Conservation (phyloP, 2,113 vertebrate genomes). For the Phrynocephalus versicolor region DNA sequence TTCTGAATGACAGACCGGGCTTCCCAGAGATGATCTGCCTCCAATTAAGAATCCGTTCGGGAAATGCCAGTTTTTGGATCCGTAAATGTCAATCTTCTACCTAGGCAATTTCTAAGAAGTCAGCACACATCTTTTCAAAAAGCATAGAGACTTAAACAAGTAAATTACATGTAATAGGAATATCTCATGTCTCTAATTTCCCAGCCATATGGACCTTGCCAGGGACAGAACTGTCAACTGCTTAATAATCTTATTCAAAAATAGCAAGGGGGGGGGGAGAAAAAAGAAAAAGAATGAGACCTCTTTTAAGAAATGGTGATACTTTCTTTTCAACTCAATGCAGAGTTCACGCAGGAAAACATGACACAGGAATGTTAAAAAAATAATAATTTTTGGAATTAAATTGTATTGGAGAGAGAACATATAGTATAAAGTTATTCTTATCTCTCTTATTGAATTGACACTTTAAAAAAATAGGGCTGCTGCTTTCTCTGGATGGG, state of each 20-base stretch:
- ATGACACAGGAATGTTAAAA: conserved; percentile 47
- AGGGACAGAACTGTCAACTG: conserved; percentile 44
- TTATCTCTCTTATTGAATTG: background rate
- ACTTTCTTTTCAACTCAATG: conserved; percentile 36
- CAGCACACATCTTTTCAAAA: conserved; percentile 55
- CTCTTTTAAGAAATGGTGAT: conserved; percentile 47
- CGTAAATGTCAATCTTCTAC: conserved; percentile 72
- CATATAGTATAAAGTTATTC: no score
- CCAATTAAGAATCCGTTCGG: conserved; percentile 67
- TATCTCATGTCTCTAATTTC: conserved; percentile 61
- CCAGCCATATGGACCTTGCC: conserved; percentile 29
- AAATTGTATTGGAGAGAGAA: background rate
- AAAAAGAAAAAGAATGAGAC: conserved; percentile 10
- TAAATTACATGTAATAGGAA: conserved; percentile 68
- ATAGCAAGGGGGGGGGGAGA: conserved; percentile 25
- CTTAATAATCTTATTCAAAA: conserved; percentile 56
- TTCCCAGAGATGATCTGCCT: conserved; percentile 61
- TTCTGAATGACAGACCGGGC: conserved; percentile 64
- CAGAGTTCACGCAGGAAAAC: conserved; percentile 39
- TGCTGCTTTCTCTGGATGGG: background rate
- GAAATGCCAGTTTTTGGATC: conserved; percentile 69
- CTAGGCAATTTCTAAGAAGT: conserved; percentile 66
- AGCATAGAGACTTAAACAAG: conserved; percentile 72
- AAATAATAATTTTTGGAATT: background rate
- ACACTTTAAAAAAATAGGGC: background rate